Conservation (phyloP, 2,888 invertebrate genomes). For the Monopis laevigella region DNA sequence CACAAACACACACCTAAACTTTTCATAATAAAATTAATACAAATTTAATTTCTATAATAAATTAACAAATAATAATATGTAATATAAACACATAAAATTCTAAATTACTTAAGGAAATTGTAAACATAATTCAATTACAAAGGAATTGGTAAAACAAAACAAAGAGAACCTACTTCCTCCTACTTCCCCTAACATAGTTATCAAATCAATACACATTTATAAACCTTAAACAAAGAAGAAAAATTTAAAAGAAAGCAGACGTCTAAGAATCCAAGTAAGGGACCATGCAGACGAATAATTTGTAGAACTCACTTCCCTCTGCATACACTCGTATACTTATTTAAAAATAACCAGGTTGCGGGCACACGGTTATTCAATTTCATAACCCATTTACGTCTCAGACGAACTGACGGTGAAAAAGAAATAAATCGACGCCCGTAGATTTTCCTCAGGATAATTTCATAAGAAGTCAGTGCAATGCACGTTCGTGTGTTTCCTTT, state of each 20-base stretch:
- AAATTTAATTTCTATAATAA: no score
- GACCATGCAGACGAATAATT: slow-evolving; percentile 9
- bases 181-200: no score
- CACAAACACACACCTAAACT: no score
- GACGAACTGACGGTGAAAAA: slow-evolving; percentile 38
- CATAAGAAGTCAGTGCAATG: slow-evolving; percentile 48
- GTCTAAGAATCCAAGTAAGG: not conserved
- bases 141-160: no score
- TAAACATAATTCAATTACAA: no score
- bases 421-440: slow-evolving; percentile 29
- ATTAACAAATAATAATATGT: no score
- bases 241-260: slow-evolving; percentile 1
- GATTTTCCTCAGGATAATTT: slow-evolving; percentile 61
- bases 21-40: no score
- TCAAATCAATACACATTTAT: no score
- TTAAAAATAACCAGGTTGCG: slow-evolving; percentile 45
- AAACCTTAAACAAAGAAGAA: no score
- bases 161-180: no score
- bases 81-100: no score
- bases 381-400: slow-evolving; percentile 66
- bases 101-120: no score
- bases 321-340: slow-evolving; percentile 49
- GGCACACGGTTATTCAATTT: slow-evolving; percentile 60
- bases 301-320: slow-evolving; percentile 20
- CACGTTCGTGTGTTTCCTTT: slow-evolving; percentile 47